Base-by-base conservation (phyloP, 23 tunicate species). In the Clavelina lepadiformis region DNA sequence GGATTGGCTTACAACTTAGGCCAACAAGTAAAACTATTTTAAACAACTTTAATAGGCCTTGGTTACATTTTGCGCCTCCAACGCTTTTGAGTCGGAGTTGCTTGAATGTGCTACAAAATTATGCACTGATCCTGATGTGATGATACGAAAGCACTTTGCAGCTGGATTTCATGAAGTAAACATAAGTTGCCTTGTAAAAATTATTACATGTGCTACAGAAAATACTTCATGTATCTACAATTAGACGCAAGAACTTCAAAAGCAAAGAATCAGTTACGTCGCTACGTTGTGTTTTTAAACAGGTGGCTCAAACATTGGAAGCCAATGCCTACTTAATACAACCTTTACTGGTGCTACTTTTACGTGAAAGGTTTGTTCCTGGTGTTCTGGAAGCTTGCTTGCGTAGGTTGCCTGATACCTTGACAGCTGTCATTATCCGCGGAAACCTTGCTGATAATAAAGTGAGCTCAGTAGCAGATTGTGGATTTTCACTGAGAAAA, bases 121-220 rank as follows among this genome's bases (percentile, higher is more conserved):
- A 21, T 86, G 84, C 34, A 59, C 85, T 46, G 95, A 86, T 59
- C 68, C 62, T 0, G 85, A 86, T 41, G 31, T 55, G 2, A 41
- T 28, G 0, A 85, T 86, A 1, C 37, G 95, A 32, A 86, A 86
- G 34, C 61, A 72, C 53, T 55, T 67, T 51, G 95, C 95, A 3
- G 76, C 95, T 33, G 95, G 95, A 5, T 24, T 86, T 33, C 95
- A 86, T 58, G 95, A 86, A 71, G 95, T 86, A 65, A 63, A 30
- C 32, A 1, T 68, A 8, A 0, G 19, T n/a, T n/a, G n/a, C n/a
- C n/a, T n/a, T n/a, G n/a, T n/a, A n/a, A n/a, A n/a, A n/a, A n/a
- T n/a, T n/a, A n/a, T n/a, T n/a, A n/a, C n/a, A n/a, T n/a, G n/a
- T n/a, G n/a, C n/a, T n/a, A n/a, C n/a, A 41, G 49, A 41, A 41